Percentiles rank a stretch among this genome's conserved stretches.
Evolutionary conservation across 2,113 vertebrate species (phyloP).

Genomic region (Pagrus major): DNA sequence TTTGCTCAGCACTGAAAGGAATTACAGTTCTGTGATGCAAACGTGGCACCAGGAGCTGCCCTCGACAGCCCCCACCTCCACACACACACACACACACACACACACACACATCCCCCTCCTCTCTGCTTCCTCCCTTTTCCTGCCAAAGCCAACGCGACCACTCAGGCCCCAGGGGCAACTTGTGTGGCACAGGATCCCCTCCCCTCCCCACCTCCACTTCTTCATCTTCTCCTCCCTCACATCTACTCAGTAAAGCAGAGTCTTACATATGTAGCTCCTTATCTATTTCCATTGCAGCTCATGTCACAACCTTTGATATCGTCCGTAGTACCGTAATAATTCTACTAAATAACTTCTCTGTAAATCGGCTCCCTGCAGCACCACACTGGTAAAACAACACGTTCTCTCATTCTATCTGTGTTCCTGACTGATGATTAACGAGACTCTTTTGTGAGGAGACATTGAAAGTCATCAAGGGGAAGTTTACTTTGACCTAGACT

Average conservation of each 20-base stretch:
- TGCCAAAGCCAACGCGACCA: conserved; percentile 70
- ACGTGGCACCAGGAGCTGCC: conserved; percentile 80
- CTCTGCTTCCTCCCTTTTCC: conserved; percentile 62
- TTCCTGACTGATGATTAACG: not conserved
- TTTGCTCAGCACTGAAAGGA: conserved; percentile 64
- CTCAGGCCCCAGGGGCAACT: conserved; percentile 74
- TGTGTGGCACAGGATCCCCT: conserved; percentile 76
- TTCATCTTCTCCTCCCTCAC: conserved; percentile 7
- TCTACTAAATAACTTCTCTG: not conserved
- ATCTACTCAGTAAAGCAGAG: not conserved
- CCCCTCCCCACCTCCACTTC: conserved; percentile 12
- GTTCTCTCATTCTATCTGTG: not conserved
- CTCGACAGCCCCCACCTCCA: conserved; percentile 13
- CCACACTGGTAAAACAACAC: not conserved
- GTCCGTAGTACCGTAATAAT: not conserved
- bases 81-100: conserved; percentile 22
- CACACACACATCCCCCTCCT: conserved; percentile 45
- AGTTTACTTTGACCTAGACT: conserved; percentile 21
- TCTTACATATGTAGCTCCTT: not conserved
- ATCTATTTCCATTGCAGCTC: not conserved
- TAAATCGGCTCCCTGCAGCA: not conserved
- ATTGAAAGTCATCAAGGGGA: not conserved
- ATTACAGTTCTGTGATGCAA: conserved; percentile 79
- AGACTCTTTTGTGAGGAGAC: not conserved
- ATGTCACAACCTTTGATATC: conserved; percentile 5